Percentiles rank a stretch among this genome's conserved stretches.
Evolutionary conservation across 2,797 vertebrate genomes (phyloP).

Genomic region (Cetoscarus ocellatus): DNA sequence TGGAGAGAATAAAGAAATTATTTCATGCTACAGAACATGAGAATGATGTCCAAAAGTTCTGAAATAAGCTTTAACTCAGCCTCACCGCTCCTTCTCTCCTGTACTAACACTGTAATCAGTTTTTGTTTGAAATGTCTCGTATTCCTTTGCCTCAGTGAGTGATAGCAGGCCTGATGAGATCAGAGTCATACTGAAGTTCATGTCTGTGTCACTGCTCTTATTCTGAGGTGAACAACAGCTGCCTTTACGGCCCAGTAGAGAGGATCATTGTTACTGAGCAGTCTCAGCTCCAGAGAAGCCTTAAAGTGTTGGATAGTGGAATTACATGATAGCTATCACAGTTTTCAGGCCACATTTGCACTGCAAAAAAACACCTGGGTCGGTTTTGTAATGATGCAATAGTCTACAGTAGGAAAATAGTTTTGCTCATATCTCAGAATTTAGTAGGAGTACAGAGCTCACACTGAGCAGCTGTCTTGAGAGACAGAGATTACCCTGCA

Average conservation of each 20-base stretch:
- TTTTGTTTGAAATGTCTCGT: neutral
- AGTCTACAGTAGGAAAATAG: slow-evolving; percentile 43
- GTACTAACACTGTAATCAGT: slow-evolving; percentile 26
- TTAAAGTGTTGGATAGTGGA: too few relatives aligned
- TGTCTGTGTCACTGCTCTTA: slow-evolving; percentile 56
- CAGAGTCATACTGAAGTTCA: slow-evolving; percentile 46
- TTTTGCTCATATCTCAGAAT: slow-evolving; percentile 18
- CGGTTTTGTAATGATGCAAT: slow-evolving; percentile 45
- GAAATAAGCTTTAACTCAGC: slow-evolving; percentile 5
- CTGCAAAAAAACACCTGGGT: slow-evolving; percentile 3
- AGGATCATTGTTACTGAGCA: slow-evolving; percentile 61
- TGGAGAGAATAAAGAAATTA: slow-evolving; percentile 18
- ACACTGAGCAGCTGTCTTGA: slow-evolving; percentile 48
- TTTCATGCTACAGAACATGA: slow-evolving; percentile 16
- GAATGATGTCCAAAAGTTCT: slow-evolving; percentile 14
- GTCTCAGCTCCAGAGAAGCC: slow-evolving; percentile 41
- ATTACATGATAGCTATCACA: slow-evolving; percentile 19
- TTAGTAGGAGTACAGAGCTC: slow-evolving; percentile 18
- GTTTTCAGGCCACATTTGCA: slow-evolving; percentile 24
- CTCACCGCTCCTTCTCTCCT: neutral
- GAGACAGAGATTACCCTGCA: slow-evolving; percentile 64
- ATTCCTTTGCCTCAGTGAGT: slow-evolving; percentile 15
- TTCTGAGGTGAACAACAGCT: slow-evolving; percentile 67
- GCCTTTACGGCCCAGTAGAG: slow-evolving; percentile 54
- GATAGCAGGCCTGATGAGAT: slow-evolving; percentile 45